phyloP scores from a whole-genome alignment of 2,888 invertebrate species.

The Lysandra coridon region DNA sequence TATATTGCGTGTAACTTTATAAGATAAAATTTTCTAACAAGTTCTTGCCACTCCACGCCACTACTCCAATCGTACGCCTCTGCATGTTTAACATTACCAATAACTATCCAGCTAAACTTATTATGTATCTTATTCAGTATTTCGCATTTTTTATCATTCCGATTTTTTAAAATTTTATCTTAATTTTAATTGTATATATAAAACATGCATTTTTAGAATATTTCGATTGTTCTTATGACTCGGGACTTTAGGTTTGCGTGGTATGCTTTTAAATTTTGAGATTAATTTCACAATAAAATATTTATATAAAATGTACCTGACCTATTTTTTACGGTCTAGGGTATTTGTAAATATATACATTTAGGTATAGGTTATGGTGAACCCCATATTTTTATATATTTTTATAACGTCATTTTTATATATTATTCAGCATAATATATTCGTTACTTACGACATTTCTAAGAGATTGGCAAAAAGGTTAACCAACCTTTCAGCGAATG shows the following conservation, averaged over 20 bases:
- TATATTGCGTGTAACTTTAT: background rate
- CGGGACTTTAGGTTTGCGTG: background rate
- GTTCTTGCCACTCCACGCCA: background rate
- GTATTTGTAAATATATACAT: slow-evolving; percentile 39
- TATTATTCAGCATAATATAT: slow-evolving; percentile 37
- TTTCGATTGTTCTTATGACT: slow-evolving; percentile 5
- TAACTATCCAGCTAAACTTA: background rate
- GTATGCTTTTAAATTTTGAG: slow-evolving; percentile 25
- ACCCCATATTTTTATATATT: slow-evolving; percentile 41
- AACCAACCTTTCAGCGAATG: background rate
- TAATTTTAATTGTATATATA: slow-evolving; percentile 3
- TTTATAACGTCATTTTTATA: slow-evolving; percentile 34
- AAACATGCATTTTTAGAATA: slow-evolving; percentile 8
- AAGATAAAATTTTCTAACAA: background rate
- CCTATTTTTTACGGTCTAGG: slow-evolving; percentile 19
- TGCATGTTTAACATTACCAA: background rate
- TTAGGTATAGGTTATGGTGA: slow-evolving; percentile 38
- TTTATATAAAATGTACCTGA: slow-evolving; percentile 31
- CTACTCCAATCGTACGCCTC: background rate
- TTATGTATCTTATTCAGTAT: background rate
- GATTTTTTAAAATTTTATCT: background rate
- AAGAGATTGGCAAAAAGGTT: background rate
- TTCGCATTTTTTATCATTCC: background rate
- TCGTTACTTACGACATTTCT: slow-evolving; percentile 8
- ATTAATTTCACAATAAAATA: slow-evolving; percentile 32